phyloP scores from a whole-genome alignment of 2,797 vertebrate species.

The Moxostoma hubbsi region DNA sequence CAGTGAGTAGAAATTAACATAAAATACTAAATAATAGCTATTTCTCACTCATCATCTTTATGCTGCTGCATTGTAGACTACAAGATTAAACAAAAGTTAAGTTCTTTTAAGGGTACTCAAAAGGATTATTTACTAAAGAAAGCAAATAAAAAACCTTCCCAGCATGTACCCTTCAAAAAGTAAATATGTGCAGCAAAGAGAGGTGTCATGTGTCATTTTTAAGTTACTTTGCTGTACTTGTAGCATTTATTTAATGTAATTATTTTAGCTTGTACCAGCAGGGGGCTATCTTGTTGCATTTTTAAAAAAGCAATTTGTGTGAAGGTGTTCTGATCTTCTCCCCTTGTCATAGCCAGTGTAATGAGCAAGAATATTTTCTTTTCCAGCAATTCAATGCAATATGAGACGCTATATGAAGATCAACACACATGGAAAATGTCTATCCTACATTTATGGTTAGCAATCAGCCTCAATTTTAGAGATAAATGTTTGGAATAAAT shows the following conservation, averaged over 20 bases:
- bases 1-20: too few relatives aligned
- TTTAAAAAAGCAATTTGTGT: background rate
- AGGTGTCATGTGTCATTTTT: background rate
- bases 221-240: background rate
- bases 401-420: too few relatives aligned
- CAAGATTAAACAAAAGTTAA: background rate
- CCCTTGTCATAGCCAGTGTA: too few relatives aligned
- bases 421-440: too few relatives aligned
- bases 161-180: too few relatives aligned
- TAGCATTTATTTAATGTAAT: background rate
- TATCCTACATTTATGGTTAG: too few relatives aligned
- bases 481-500: too few relatives aligned
- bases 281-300: constrained; percentile 5
- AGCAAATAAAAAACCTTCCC: background rate
- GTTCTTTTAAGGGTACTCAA: background rate
- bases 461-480: too few relatives aligned
- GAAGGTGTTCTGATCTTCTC: too few relatives aligned
- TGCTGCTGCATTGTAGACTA: background rate
- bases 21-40: too few relatives aligned
- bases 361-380: background rate
- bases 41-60: background rate
- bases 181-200: background rate
- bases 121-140: constrained; percentile 1
- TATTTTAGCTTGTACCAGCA: constrained; percentile 2
- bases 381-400: background rate